Percentiles rank a stretch among this genome's conserved stretches.
Evolutionary conservation across 2,888 invertebrate genomes (phyloP).

Genomic region (Ectropis crepuscularia): DNA sequence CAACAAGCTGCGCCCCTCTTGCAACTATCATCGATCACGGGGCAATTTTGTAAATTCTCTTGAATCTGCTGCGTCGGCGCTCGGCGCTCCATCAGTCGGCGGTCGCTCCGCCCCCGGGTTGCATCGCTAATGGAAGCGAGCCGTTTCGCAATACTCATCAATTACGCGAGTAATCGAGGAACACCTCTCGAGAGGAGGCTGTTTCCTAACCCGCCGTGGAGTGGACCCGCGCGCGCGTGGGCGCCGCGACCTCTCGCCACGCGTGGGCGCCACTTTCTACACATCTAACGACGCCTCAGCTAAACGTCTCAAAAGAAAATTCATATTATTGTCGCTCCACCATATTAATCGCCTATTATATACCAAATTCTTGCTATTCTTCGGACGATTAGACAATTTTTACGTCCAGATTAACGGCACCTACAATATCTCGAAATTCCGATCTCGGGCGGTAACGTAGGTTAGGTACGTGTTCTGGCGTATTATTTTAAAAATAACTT

Average conservation of each 20-base stretch:
- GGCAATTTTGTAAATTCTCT: conserved; percentile 35
- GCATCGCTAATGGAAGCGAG: conserved; percentile 49
- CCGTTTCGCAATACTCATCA: conserved; percentile 70
- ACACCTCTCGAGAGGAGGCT: conserved; percentile 51
- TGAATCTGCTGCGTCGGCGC: conserved; percentile 39
- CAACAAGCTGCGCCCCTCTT: conserved; percentile 5
- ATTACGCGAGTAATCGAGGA: conserved; percentile 65
- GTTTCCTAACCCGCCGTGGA: conserved; percentile 60
- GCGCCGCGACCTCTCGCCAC: conserved; percentile 71
- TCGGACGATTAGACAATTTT: conserved; percentile 5
- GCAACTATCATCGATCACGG: conserved; percentile 28
- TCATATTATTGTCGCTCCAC: conserved; percentile 37
- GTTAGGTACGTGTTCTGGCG: conserved; percentile 1
- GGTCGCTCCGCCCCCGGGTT: conserved; percentile 52
- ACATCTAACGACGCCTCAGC: conserved; percentile 56
- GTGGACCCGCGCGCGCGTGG: conserved; percentile 44
- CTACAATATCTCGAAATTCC: conserved; percentile 9
- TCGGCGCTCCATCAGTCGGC: conserved; percentile 50
- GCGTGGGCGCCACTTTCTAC: conserved; percentile 77
- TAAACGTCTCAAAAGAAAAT: conserved; percentile 45
- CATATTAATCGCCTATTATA: conserved; percentile 30
- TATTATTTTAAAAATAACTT: conserved; percentile 22
- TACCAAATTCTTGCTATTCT: conserved; percentile 17
- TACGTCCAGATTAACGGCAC: conserved; percentile 8
- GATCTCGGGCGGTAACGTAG: conserved; percentile 6